Percentiles rank a stretch among this genome's conserved stretches.
Evolutionary conservation across 2,888 invertebrate species (phyloP).

Genomic region (Heliothis peltigera): DNA sequence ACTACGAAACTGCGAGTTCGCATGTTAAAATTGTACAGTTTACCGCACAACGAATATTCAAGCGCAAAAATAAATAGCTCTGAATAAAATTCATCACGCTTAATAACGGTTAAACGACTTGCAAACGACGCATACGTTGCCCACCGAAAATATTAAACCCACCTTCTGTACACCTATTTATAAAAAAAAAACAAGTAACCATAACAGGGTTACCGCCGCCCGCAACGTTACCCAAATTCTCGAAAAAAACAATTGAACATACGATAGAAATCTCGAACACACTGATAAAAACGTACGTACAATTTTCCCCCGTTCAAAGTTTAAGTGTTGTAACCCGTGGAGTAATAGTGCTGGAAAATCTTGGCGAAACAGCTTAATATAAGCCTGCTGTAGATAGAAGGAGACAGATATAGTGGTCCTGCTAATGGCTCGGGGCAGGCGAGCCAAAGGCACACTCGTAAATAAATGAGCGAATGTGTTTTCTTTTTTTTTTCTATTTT

Average conservation of each 20-base stretch:
- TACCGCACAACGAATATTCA: slow-evolving; percentile 11
- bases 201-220: slow-evolving; percentile 28
- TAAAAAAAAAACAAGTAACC: slow-evolving; percentile 54
- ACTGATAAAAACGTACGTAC: slow-evolving; percentile 61
- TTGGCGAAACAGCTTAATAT: slow-evolving; percentile 75
- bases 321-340: slow-evolving; percentile 76
- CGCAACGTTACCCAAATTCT: slow-evolving; percentile 37
- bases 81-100: slow-evolving; percentile 51
- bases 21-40: slow-evolving; percentile 15
- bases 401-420: slow-evolving; percentile 76
- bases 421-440: slow-evolving; percentile 79
- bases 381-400: slow-evolving; percentile 65
- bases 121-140: slow-evolving; percentile 42
- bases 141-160: slow-evolving; percentile 49
- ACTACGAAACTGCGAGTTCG: slow-evolving; percentile 8
- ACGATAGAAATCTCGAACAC: slow-evolving; percentile 51
- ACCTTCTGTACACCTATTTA: slow-evolving; percentile 49
- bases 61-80: slow-evolving; percentile 39
- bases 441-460: slow-evolving; percentile 80
- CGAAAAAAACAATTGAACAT: slow-evolving; percentile 60
- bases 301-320: slow-evolving; percentile 70
- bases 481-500: slow-evolving; percentile 73
- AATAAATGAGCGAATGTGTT: slow-evolving; percentile 82
- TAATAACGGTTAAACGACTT: slow-evolving; percentile 48
- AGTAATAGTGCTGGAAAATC: slow-evolving; percentile 74